A percentile compares a stretch with the other conserved stretches of the same genome.
phyloP scores from a whole-genome alignment of 2,113 vertebrate species.

The Pardalotus punctatus region DNA sequence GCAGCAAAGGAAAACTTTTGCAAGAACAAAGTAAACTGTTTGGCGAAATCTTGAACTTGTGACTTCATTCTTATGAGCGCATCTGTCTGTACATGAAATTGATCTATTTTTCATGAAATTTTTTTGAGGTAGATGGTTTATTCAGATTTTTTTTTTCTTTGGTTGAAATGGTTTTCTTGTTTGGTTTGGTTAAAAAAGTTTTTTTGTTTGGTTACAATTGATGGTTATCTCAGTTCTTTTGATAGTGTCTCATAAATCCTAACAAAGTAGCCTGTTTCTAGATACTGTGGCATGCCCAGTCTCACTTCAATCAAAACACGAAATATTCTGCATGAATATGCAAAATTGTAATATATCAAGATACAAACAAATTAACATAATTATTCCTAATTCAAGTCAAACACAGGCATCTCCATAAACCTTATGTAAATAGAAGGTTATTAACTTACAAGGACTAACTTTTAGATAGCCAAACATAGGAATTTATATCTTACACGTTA shows the following conservation, averaged over 20 bases:
- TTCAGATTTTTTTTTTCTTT: not conserved
- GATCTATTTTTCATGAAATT: not conserved
- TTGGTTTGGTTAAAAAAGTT: not conserved
- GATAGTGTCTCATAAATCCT: not conserved
- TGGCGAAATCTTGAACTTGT: not conserved
- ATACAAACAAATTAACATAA: not conserved
- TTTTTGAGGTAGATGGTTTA: not conserved
- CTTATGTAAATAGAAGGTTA: not conserved
- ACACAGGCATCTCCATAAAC: not conserved
- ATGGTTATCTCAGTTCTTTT: not conserved
- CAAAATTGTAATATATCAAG: not conserved
- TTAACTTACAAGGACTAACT: not conserved
- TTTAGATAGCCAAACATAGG: not conserved
- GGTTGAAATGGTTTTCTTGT: too few relatives aligned
- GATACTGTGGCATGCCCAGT: not conserved
- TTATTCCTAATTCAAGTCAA: not conserved
- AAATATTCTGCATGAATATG: not conserved
- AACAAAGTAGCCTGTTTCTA: not conserved
- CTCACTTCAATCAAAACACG: not conserved
- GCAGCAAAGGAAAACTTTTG: not conserved
- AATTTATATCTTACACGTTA: not conserved
- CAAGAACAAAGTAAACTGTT: not conserved
- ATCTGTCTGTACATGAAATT: not conserved
- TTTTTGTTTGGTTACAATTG: not conserved
- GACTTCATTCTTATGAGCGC: not conserved